Percentiles rank a stretch among this genome's conserved stretches.
Evolutionary conservation across 1,140 invertebrate genomes (phyloP).

Genomic region (Temnothorax nylanderi): DNA sequence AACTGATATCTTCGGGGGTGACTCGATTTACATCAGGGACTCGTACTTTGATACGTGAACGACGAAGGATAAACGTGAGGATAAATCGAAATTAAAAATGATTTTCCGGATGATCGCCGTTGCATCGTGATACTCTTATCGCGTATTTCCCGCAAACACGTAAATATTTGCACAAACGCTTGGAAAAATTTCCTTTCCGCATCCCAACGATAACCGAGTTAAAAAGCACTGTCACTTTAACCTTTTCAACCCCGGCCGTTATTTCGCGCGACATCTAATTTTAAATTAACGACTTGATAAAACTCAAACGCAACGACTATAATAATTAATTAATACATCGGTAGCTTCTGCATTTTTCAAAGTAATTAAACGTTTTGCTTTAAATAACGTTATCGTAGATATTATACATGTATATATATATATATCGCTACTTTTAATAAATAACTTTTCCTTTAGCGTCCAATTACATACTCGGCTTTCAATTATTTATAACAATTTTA

Average conservation of each 20-base stretch:
- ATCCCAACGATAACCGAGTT: neutral
- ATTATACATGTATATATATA: neutral
- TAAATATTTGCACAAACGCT: slow-evolving; percentile 13
- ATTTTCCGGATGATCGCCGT: neutral
- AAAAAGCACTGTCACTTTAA: neutral
- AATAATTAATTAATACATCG: too few species aligned
- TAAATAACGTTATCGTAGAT: neutral
- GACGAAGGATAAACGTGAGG: neutral
- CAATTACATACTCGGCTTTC: neutral
- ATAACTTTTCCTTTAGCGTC: neutral
- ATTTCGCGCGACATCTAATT: neutral
- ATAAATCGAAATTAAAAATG: neutral
- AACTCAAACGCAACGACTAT: neutral
- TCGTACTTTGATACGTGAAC: neutral
- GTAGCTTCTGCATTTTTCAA: neutral
- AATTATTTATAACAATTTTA: neutral
- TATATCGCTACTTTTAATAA: neutral
- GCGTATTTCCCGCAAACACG: neutral
- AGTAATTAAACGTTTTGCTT: neutral
- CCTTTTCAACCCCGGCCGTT: neutral
- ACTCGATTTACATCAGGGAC: too few species aligned
- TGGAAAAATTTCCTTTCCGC: neutral
- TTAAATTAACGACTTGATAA: neutral
- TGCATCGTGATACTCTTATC: neutral
- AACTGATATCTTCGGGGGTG: neutral